phyloP scores from a whole-genome alignment of 2,888 invertebrate genomes.

The Agapetus fuscipes region DNA sequence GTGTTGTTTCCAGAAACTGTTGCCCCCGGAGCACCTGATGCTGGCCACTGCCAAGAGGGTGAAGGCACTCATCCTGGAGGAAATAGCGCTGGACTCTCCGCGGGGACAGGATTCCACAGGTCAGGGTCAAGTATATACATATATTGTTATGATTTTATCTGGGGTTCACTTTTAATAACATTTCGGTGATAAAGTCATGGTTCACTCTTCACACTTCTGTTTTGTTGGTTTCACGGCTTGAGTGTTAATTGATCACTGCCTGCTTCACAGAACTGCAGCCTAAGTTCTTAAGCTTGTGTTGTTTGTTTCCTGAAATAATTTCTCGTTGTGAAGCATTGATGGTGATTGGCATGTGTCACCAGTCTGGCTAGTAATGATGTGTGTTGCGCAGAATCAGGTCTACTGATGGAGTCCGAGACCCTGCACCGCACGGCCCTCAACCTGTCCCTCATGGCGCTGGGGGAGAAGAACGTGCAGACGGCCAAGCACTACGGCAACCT shows the following conservation, averaged over 20 bases:
- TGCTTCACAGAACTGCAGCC: no score
- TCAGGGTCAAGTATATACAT: no score
- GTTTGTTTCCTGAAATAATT: no score
- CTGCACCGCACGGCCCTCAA: slow-evolving; percentile 76
- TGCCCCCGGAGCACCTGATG: slow-evolving; percentile 75
- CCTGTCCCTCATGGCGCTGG: slow-evolving; percentile 73
- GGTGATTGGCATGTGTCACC: no score
- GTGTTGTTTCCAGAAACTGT: slow-evolving; percentile 58
- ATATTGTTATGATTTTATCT: no score
- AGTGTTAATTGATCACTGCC: no score
- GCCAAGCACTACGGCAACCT: slow-evolving; percentile 95
- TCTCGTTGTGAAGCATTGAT: no score
- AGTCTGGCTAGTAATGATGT: no score
- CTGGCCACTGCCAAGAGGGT: slow-evolving; percentile 84
- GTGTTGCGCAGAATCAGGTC: slow-evolving; percentile 40
- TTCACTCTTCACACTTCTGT: no score
- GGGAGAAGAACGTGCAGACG: slow-evolving; percentile 89
- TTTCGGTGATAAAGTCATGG: neutral
- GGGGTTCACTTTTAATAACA: no score
- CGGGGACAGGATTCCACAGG: slow-evolving; percentile 38
- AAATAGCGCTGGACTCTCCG: slow-evolving; percentile 79
- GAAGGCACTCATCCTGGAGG: slow-evolving; percentile 86
- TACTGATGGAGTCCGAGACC: slow-evolving; percentile 70
- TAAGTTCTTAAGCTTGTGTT: slow-evolving; percentile 3
- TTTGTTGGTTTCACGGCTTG: no score